Evolutionary conservation across 2,797 vertebrate species (phyloP).

Genomic region (Onychomys torridus): DNA sequence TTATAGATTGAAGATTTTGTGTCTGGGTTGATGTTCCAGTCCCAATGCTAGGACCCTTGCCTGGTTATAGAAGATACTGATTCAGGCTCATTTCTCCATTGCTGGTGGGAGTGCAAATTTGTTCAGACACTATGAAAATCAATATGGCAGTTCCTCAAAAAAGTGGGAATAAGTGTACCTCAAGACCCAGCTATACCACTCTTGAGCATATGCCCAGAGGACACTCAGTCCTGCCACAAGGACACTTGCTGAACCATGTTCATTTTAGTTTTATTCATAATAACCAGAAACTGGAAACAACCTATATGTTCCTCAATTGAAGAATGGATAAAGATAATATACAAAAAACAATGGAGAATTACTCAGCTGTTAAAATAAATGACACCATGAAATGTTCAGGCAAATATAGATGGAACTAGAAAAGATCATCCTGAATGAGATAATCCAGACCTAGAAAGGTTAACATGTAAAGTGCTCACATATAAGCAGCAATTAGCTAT

Average conservation of each 20-base stretch:
- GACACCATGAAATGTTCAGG: background rate
- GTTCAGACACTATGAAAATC: too few relatives aligned
- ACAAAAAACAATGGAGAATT: background rate
- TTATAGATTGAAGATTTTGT: too few relatives aligned
- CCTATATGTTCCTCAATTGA: background rate
- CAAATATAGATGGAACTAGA: background rate
- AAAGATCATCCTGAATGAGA: background rate
- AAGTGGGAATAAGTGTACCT: too few relatives aligned
- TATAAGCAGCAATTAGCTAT: background rate
- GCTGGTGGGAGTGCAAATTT: too few relatives aligned
- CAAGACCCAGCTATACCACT: background rate
- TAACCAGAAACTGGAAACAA: background rate
- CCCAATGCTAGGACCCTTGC: too few relatives aligned
- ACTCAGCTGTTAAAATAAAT: background rate
- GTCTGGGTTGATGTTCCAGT: too few relatives aligned
- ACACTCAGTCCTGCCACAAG: background rate
- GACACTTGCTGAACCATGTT: background rate
- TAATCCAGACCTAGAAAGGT: background rate
- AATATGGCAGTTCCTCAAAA: too few relatives aligned
- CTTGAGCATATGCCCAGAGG: too few relatives aligned
- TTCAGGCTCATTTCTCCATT: too few relatives aligned
- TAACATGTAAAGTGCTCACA: background rate
- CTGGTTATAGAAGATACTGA: too few relatives aligned
- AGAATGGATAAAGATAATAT: background rate
- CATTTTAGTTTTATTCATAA: background rate